Conservation (phyloP, 2,888 invertebrate species). For the Aplocera efformata region DNA sequence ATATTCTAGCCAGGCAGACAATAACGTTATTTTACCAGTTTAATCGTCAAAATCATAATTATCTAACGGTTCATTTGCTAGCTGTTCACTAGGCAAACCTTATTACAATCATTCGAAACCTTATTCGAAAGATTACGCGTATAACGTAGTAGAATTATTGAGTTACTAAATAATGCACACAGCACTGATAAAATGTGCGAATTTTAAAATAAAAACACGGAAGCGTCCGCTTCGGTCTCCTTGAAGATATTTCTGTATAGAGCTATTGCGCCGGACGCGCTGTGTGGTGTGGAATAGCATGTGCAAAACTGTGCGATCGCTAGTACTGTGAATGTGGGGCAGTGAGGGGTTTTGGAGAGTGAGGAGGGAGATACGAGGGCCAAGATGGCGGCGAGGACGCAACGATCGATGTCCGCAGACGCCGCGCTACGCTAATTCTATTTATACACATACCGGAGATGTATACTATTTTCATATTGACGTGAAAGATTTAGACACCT, state of each 20-base stretch:
- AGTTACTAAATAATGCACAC: constrained; percentile 2
- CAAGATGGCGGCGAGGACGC: constrained; percentile 79
- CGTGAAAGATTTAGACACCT: constrained; percentile 40
- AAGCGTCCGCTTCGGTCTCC: constrained; percentile 32
- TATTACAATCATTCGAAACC: neutral
- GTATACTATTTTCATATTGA: constrained; percentile 64
- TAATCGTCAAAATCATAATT: too few species aligned
- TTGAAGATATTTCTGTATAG: constrained; percentile 44
- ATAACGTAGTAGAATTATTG: neutral
- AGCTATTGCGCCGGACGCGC: constrained; percentile 25
- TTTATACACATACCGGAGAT: constrained; percentile 58
- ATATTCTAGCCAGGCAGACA: too few species aligned
- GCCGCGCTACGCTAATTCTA: constrained; percentile 71
- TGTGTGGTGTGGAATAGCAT: constrained; percentile 45
- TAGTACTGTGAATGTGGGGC: constrained; percentile 74
- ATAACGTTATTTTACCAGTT: too few species aligned
- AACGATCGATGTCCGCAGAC: constrained; percentile 78
- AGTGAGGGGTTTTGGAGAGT: constrained; percentile 67
- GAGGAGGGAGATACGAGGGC: constrained; percentile 74
- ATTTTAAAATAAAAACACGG: constrained; percentile 30
- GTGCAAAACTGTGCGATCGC: constrained; percentile 62
- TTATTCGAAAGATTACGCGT: too few species aligned
- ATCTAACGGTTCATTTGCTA: constrained; percentile 3
- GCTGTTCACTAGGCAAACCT: constrained; percentile 1
- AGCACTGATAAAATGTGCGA: constrained; percentile 12